A percentile compares a stretch with the other conserved stretches of the same genome.
Evolutionary conservation across 2,113 vertebrate species (phyloP).

Genomic region (Axis porcinus): DNA sequence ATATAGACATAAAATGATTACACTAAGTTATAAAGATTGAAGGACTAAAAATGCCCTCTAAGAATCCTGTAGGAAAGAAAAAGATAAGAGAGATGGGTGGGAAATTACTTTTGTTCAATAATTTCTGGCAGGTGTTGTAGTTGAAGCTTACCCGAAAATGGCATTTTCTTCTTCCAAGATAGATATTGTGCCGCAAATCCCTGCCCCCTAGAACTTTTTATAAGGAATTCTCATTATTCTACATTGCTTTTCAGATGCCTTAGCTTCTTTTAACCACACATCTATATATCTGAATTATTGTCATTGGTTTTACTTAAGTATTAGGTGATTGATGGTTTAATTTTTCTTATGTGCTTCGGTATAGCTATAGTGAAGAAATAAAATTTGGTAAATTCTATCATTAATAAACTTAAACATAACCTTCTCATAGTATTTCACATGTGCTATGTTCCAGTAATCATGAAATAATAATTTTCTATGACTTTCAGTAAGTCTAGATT

Average conservation of each 20-base stretch:
- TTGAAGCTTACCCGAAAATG: not conserved
- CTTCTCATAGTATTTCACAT: not conserved
- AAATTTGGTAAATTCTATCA: conserved; percentile 32
- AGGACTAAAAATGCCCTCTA: not conserved
- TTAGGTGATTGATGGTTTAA: conserved; percentile 34
- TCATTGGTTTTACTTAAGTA: conserved; percentile 12
- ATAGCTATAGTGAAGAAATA: conserved; percentile 14
- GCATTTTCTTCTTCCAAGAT: not conserved
- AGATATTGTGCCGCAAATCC: not conserved
- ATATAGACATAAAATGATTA: not conserved
- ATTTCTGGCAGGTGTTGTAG: not conserved
- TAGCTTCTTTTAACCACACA: not conserved
- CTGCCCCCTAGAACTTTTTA: not conserved
- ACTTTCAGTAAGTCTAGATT: not conserved
- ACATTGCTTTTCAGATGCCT: not conserved
- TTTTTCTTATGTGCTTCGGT: conserved; percentile 6
- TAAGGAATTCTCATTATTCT: not conserved
- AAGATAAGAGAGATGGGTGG: not conserved
- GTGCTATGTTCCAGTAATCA: not conserved
- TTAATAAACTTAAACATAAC: conserved; percentile 29
- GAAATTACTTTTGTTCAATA: not conserved
- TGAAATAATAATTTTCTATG: conserved; percentile 8
- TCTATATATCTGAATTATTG: conserved; percentile 27
- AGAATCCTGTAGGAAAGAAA: not conserved
- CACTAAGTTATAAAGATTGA: not conserved